Evolutionary conservation across 92 coral and sea anemone genomes (phyloP), one percentile per base, ranked within the genome.

Genomic region (Diadumene lineata): DNA sequence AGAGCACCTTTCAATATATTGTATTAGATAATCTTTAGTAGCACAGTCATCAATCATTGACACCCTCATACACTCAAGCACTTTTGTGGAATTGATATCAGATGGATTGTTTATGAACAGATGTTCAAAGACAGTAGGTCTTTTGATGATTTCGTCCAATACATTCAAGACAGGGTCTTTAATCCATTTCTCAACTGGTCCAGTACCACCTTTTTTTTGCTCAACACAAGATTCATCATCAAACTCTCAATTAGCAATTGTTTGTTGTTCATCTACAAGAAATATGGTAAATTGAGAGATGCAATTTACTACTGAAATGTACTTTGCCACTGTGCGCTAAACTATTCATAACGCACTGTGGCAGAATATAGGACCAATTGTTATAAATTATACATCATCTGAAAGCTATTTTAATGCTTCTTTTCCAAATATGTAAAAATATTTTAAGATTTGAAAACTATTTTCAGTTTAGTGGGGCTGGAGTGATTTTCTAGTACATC

Each of bases 131-230:
- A n/a, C n/a, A n/a, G n/a, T n/a, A n/a, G n/a, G n/a, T n/a, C n/a
- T n/a, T n/a, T n/a, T n/a, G n/a, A n/a, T n/a, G 51, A 44, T 44
- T 44, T 44, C 51, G 51, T 44, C 51, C 51, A 44, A 44, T 44
- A 44, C 10, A 17, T 44, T 44, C 10, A n/a, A n/a, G n/a, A n/a
- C n/a, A 44, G 51, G 51, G 51, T 44, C 51, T 44, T 44, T 44
- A 44, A 17, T 44, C 51, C 51, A 44, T 44, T 44, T 44, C 51
- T 44, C 51, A 44, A 44, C 51, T 44, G 51, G 51, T 44, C 51
- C 17, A 44, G 51, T 44, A 44, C 51, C 51, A 9, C 51, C 51
- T 44, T 44, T n/a, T 44, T 44, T 44, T 44, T 44, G 51, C 51
- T 44, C 51, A 44, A 44, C 17, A 44, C 51, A 44, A 44, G 51